A percentile compares a stretch with the other conserved stretches of the same genome.
Conservation (phyloP, 92 coral and sea anemone species). For the Porites evermanni region DNA sequence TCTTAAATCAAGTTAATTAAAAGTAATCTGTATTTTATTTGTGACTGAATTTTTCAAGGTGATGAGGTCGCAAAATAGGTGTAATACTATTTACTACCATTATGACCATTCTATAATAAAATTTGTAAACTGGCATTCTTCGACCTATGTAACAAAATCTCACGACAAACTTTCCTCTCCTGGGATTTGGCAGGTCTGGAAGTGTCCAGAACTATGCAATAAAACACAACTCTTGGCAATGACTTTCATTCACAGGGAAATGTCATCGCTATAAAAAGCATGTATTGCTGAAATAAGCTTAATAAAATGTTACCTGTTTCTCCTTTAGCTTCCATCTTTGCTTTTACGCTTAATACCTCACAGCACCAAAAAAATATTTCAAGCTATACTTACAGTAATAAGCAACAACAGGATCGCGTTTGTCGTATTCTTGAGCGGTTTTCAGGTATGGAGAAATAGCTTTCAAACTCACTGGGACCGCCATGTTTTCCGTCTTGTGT, state of each 20-base stretch:
- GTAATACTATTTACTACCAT: too few relatives aligned
- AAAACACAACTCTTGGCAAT: not conserved
- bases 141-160: too few relatives aligned
- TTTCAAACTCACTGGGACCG: constrained; percentile 79
- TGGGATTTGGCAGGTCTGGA: too few relatives aligned
- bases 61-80: too few relatives aligned
- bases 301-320: not conserved
- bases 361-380: not conserved
- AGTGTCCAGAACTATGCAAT: too few relatives aligned
- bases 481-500: constrained; percentile 12
- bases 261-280: constrained; percentile 4
- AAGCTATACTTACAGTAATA: constrained; percentile 86
- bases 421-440: constrained; percentile 94
- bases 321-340: not conserved
- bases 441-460: constrained; percentile 83
- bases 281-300: not conserved
- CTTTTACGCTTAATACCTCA: not conserved
- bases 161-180: too few relatives aligned
- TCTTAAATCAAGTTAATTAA: too few relatives aligned
- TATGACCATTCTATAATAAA: too few relatives aligned
- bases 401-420: constrained; percentile 91
- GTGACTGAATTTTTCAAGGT: too few relatives aligned
- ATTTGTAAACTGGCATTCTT: too few relatives aligned
- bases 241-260: not conserved
- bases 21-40: too few relatives aligned